These are phyloP conservation scores for Tachysurus vachellii DNA, from an alignment of 2,113 vertebrate genomes.

Conservation along the genomic window DNA sequence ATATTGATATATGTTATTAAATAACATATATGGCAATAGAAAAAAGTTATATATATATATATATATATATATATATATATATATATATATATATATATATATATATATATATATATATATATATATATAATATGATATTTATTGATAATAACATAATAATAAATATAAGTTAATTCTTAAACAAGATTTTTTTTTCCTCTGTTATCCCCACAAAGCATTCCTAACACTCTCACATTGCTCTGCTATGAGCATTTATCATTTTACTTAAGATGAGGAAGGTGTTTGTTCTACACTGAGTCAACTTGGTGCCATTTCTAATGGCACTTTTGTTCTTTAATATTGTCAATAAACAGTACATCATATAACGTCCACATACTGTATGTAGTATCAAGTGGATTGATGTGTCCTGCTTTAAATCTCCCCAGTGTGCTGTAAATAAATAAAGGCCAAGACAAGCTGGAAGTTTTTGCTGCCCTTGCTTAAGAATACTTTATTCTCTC, in stretches of 20 bases:
- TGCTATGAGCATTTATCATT: not conserved
- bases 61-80: too few relatives aligned
- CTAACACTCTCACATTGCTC: not conserved
- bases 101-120: too few relatives aligned
- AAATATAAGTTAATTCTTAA: too few relatives aligned
- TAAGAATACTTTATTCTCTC: conserved; percentile 37
- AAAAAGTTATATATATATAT: too few relatives aligned
- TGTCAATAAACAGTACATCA: not conserved
- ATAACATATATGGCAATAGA: too few relatives aligned
- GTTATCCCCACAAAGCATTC: not conserved
- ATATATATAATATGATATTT: too few relatives aligned
- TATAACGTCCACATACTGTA: not conserved
- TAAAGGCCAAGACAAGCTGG: not conserved
- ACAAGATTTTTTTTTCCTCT: not conserved
- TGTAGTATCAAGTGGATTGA: not conserved
- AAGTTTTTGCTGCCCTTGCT: conserved; percentile 33
- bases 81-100: too few relatives aligned
- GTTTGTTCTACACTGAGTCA: not conserved
- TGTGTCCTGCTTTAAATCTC: not conserved
- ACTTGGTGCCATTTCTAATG: not conserved
- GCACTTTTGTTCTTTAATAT: not conserved
- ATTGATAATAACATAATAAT: too few relatives aligned
- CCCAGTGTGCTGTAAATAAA: conserved; percentile 12
- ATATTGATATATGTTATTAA: too few relatives aligned
- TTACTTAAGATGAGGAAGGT: not conserved